These are phyloP conservation scores for Meloidogyne hapla DNA, from an alignment of 1,140 invertebrate genomes.

Conservation along the genomic window DNA sequence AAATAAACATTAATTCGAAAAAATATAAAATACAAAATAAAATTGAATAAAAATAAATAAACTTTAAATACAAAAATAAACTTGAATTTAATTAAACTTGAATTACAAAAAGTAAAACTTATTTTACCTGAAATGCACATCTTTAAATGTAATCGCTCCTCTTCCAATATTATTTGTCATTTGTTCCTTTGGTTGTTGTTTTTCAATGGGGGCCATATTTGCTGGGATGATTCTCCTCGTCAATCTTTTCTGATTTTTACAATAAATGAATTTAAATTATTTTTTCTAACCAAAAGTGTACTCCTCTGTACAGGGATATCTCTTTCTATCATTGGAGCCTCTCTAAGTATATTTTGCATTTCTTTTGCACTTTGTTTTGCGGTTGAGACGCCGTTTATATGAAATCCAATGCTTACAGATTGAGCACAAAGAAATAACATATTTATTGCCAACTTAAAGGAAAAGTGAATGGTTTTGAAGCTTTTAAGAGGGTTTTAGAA, in stretches of 20 bases:
- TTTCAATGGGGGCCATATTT: background rate
- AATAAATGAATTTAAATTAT: background rate
- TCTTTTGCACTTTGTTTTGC: constrained; percentile 52
- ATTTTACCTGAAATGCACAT: constrained; percentile 54
- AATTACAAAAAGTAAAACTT: background rate
- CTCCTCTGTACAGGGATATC: constrained; percentile 22
- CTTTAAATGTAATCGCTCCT: constrained; percentile 64
- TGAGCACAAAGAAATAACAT: constrained; percentile 63
- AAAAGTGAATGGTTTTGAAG: background rate
- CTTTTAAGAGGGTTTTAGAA: constrained; percentile 24
- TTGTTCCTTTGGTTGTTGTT: constrained; percentile 2
- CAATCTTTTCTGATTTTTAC: background rate
- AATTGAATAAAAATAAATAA: too few species aligned
- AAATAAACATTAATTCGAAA: too few species aligned
- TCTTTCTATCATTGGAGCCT: constrained; percentile 47
- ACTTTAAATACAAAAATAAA: too few species aligned
- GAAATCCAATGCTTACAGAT: constrained; percentile 61
- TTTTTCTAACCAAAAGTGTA: background rate
- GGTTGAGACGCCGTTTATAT: constrained; percentile 55
- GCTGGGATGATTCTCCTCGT: background rate
- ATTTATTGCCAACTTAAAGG: constrained; percentile 55
- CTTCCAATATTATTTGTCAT: background rate
- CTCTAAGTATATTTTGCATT: constrained; percentile 49
- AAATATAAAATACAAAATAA: too few species aligned
- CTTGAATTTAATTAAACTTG: background rate